Evolutionary conservation across 2,797 vertebrate species (phyloP).

Genomic region (Leptodactylus fallax): DNA sequence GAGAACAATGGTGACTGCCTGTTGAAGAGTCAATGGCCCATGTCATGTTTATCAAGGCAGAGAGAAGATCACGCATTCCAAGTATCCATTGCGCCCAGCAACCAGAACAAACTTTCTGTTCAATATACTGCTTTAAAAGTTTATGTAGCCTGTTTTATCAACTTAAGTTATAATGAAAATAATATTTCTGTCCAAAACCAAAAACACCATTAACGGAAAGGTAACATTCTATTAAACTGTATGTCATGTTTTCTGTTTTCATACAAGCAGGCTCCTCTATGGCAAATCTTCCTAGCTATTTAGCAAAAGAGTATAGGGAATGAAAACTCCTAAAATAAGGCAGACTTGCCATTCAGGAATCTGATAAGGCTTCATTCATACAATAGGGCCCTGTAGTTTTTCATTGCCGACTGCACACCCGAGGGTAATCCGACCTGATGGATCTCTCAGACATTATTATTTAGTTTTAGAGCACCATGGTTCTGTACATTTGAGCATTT

Average conservation of each 20-base stretch:
- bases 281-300: background rate
- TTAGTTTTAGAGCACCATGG: too few species aligned
- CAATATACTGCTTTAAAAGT: background rate
- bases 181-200: background rate
- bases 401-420: too few species aligned
- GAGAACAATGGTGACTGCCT: accelerated
- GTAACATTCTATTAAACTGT: background rate
- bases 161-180: background rate
- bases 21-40: background rate
- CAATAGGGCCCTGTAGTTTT: too few species aligned
- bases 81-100: constrained; percentile 37
- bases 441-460: too few species aligned
- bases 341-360: background rate
- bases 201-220: background rate
- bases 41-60: constrained; percentile 53
- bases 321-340: background rate
- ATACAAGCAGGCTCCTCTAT: background rate
- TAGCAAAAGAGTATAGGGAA: background rate
- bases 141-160: background rate
- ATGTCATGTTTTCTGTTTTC: too few species aligned
- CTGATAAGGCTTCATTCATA: background rate
- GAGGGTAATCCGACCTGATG: too few species aligned
- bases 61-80: constrained; percentile 53
- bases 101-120: constrained; percentile 48
- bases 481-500: too few species aligned